A percentile compares a stretch with the other conserved stretches of the same genome.
phyloP scores from a whole-genome alignment of 2,888 invertebrate species.

The Archips crataeganus region DNA sequence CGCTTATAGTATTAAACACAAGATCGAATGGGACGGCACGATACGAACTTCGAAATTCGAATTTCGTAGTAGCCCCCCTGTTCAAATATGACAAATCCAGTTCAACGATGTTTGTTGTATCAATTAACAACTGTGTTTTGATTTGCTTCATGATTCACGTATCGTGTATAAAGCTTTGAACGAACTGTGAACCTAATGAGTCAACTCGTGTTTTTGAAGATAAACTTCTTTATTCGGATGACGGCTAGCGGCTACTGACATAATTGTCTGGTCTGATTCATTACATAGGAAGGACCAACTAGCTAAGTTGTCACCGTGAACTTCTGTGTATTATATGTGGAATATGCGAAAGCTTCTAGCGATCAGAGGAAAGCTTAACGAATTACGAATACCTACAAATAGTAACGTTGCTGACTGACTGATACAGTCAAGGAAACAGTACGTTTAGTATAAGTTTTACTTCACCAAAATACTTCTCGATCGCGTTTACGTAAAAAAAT shows the following conservation, averaged over 20 bases:
- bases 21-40: too few species aligned
- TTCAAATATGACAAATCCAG: slow-evolving; percentile 18
- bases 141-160: slow-evolving; percentile 28
- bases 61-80: too few species aligned
- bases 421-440: background rate
- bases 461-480: too few species aligned
- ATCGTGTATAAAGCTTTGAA: slow-evolving; percentile 22
- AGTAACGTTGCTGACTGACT: background rate
- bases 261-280: slow-evolving; percentile 28
- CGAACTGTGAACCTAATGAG: slow-evolving; percentile 35
- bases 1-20: too few species aligned
- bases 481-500: too few species aligned
- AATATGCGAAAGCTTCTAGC: background rate
- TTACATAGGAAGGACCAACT: background rate
- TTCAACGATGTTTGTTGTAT: background rate
- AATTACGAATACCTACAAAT: too few species aligned
- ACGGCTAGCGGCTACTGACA: background rate
- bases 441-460: too few species aligned
- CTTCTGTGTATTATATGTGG: too few species aligned
- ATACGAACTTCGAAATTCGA: too few species aligned
- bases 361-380: too few species aligned
- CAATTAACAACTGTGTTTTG: slow-evolving; percentile 22
- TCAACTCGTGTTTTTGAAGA: slow-evolving; percentile 23
- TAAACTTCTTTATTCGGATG: slow-evolving; percentile 20
- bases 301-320: background rate